A percentile compares a stretch with the other conserved stretches of the same genome.
phyloP scores from a whole-genome alignment of 1,140 invertebrate species.

The Thrips palmi region DNA sequence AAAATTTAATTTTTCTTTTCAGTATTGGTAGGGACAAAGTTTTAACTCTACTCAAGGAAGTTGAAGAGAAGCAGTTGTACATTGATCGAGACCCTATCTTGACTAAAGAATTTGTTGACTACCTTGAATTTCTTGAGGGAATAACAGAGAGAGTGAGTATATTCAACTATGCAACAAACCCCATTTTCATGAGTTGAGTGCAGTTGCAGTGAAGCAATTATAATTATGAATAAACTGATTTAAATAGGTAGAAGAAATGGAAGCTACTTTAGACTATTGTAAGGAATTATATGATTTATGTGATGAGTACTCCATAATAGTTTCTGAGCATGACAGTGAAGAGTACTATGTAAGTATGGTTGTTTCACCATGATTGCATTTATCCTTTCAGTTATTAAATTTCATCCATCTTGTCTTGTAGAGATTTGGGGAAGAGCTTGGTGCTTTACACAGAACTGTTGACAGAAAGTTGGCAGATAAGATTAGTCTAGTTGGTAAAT shows the following conservation, averaged over 20 bases:
- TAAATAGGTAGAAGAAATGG: slow-evolving; percentile 35
- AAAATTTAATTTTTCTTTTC: slow-evolving; percentile 9
- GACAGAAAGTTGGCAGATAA: slow-evolving; percentile 33
- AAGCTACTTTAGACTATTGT: slow-evolving; percentile 40
- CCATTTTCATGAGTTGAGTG: background rate
- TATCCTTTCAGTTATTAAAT: background rate
- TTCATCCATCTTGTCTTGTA: slow-evolving; percentile 5
- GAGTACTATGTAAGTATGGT: slow-evolving; percentile 14
- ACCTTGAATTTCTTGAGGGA: slow-evolving; percentile 46
- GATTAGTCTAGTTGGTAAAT: slow-evolving; percentile 30
- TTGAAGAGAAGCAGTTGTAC: slow-evolving; percentile 35
- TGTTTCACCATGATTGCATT: slow-evolving; percentile 1
- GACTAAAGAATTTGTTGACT: slow-evolving; percentile 45
- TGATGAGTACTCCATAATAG: slow-evolving; percentile 44
- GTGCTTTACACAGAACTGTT: slow-evolving; percentile 20
- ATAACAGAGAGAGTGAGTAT: slow-evolving; percentile 28
- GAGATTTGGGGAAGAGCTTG: slow-evolving; percentile 11
- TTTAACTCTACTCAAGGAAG: slow-evolving; percentile 32
- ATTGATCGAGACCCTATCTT: slow-evolving; percentile 38
- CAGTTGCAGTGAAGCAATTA: slow-evolving; percentile 7
- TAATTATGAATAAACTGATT: slow-evolving; percentile 3
- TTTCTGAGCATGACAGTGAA: slow-evolving; percentile 35
- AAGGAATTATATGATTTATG: slow-evolving; percentile 54
- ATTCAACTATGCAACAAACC: too few species aligned
- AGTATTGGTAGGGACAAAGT: slow-evolving; percentile 40